These are phyloP conservation scores for Adelosebastes latens DNA, from an alignment of 2,797 vertebrate species.

Conservation along the genomic window DNA sequence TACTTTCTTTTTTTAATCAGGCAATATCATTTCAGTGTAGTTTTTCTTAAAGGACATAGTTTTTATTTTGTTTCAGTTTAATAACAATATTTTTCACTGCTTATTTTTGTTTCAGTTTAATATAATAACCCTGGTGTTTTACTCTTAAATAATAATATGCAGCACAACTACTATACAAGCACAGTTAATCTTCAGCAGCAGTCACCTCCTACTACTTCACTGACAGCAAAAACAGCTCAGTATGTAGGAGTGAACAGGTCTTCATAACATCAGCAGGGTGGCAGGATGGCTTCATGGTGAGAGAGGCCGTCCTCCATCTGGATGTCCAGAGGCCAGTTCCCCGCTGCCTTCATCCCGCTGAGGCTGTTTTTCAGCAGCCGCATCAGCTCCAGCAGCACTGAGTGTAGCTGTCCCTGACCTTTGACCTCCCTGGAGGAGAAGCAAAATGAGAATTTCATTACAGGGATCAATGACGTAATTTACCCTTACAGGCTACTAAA, in stretches of 20 bases:
- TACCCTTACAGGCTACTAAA: not conserved
- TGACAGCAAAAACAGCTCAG: conserved; percentile 15
- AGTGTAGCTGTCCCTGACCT: conserved; percentile 18
- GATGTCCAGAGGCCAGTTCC: conserved; percentile 32
- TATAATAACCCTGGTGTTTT: not conserved
- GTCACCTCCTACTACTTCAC: not conserved
- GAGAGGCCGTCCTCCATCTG: conserved; percentile 18
- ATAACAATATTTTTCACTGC: no score
- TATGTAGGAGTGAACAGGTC: conserved; percentile 29
- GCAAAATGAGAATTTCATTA: not conserved
- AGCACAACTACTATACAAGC: not conserved
- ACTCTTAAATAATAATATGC: not conserved
- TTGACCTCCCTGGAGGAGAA: conserved; percentile 11
- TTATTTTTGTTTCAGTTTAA: no score
- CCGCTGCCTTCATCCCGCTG: not conserved
- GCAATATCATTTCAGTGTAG: no score
- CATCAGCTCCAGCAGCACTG: not conserved
- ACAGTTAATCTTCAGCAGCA: not conserved
- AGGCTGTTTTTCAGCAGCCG: not conserved
- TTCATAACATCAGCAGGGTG: not conserved
- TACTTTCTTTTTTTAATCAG: no score
- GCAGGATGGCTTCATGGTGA: conserved; percentile 4
- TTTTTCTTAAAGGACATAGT: no score
- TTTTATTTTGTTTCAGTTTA: no score
- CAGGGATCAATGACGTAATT: not conserved